Percentiles rank a stretch among this genome's conserved stretches.
Evolutionary conservation across 2,113 vertebrate species (phyloP).

Genomic region (Myiopsitta monachus): DNA sequence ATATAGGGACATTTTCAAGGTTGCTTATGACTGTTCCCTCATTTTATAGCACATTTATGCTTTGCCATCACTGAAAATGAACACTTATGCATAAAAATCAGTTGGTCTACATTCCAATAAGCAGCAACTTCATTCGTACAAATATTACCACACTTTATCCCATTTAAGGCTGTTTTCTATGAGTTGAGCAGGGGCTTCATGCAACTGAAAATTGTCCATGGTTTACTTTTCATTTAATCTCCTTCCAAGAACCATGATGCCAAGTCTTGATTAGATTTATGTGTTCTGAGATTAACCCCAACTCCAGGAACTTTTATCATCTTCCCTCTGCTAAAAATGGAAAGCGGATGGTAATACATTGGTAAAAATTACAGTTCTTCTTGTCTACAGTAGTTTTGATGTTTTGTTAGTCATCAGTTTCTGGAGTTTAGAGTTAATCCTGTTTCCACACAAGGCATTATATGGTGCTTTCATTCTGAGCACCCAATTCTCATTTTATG

Average conservation of each 20-base stretch:
- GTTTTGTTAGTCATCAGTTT: not conserved
- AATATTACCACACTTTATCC: not conserved
- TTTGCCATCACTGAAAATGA: not conserved
- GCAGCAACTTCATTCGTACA: not conserved
- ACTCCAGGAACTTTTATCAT: not conserved
- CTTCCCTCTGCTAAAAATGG: not conserved
- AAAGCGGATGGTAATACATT: not conserved
- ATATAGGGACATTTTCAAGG: slow-evolving; percentile 16
- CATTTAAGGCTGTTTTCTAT: not conserved
- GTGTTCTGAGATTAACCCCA: not conserved
- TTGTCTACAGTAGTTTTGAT: not conserved
- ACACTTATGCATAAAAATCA: not conserved
- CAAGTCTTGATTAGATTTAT: not conserved
- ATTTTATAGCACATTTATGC: not conserved
- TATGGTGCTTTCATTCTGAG: not conserved
- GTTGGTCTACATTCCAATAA: not conserved
- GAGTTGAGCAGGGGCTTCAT: not conserved
- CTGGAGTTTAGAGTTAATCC: slow-evolving; percentile 7
- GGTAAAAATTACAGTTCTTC: not conserved
- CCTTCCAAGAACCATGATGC: not conserved
- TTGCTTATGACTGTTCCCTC: slow-evolving; percentile 42
- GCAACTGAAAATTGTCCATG: not conserved
- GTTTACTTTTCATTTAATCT: not conserved
- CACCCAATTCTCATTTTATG: not conserved
- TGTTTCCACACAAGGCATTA: not conserved